phyloP scores from a whole-genome alignment of 2,797 vertebrate species.

The Micrastur ruficollis region DNA sequence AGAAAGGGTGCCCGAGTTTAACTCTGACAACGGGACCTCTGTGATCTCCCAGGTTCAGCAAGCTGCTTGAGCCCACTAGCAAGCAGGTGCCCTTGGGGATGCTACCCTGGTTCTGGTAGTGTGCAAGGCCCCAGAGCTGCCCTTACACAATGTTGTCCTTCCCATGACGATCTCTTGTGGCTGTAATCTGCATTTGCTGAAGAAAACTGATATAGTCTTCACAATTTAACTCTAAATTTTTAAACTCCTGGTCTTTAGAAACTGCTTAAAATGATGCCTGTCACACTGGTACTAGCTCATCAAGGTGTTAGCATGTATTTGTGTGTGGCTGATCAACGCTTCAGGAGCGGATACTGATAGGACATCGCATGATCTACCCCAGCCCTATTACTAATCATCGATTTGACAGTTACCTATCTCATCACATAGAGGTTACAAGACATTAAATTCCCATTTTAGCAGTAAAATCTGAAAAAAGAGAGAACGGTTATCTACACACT shows the following conservation, averaged over 20 bases:
- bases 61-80: neutral
- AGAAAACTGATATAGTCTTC: neutral
- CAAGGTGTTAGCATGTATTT: neutral
- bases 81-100: neutral
- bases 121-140: neutral
- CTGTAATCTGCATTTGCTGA: neutral
- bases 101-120: neutral
- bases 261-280: neutral
- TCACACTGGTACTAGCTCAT: neutral
- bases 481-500: neutral
- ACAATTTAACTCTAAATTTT: neutral
- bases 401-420: neutral
- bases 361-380: neutral
- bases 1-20: neutral
- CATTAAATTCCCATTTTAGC: neutral
- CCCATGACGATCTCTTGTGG: neutral
- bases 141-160: neutral
- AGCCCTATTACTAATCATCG: neutral
- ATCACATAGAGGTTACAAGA: neutral
- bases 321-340: neutral
- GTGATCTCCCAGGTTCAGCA: neutral
- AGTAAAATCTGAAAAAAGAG: neutral
- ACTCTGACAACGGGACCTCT: neutral
- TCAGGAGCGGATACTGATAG: neutral
- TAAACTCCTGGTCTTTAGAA: neutral